Evolutionary conservation across 37 sponge, comb jelly and placozoan species (phyloP).

Genomic region (Hexactinellida sp.): DNA sequence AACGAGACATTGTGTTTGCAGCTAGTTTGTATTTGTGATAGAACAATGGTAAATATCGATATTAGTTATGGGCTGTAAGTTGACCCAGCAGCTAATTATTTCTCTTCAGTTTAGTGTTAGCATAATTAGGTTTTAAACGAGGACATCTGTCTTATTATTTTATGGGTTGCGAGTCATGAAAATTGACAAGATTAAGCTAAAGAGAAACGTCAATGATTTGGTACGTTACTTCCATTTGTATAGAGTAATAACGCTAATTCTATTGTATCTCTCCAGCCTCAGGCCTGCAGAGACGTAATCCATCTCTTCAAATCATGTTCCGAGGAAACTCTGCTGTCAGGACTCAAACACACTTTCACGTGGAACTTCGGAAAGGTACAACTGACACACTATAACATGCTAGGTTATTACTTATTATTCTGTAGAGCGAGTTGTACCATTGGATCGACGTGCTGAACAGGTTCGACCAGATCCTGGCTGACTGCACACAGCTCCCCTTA

Average conservation of each 20-base stretch:
- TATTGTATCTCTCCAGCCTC: conserved; percentile 53
- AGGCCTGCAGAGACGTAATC: conserved; percentile 46
- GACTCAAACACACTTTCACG: conserved; percentile 34
- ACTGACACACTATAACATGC: neutral
- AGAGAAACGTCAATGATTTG: conserved; percentile 50
- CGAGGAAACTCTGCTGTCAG: conserved; percentile 34
- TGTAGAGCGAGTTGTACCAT: conserved; percentile 91
- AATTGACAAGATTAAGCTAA: conserved; percentile 61
- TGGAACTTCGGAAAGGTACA: conserved; percentile 81
- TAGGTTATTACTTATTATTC: neutral
- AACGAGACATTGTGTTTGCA: conserved; percentile 98
- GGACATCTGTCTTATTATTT: neutral
- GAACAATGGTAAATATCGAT: neutral
- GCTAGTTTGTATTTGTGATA: conserved; percentile 84
- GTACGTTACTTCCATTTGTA: conserved; percentile 19
- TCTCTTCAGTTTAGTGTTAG: no score
- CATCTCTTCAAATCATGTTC: conserved; percentile 33
- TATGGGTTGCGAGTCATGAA: conserved; percentile 35
- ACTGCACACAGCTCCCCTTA: conserved; percentile 32
- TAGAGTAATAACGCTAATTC: no score
- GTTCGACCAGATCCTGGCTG: conserved; percentile 65
- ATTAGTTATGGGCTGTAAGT: no score
- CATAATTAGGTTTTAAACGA: neutral
- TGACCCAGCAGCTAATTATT: no score
- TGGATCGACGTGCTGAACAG: conserved; percentile 89